phyloP scores from a whole-genome alignment of 2,113 vertebrate genomes.

The Platycercus adscitus region DNA sequence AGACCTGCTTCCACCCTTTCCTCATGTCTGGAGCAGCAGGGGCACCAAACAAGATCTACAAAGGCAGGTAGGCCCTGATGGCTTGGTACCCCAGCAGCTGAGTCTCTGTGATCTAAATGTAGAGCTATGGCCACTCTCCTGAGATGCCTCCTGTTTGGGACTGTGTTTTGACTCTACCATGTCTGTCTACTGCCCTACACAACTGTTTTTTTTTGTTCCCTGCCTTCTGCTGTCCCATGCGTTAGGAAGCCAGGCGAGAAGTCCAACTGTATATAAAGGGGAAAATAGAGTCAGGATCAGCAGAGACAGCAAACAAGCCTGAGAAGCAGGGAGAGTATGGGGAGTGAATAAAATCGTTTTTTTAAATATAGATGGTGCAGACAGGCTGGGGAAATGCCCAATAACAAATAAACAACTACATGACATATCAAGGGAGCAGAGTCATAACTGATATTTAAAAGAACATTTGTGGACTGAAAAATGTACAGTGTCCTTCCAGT shows the following conservation, averaged over 20 bases:
- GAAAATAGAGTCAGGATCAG: neutral
- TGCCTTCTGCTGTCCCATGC: neutral
- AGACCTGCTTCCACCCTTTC: neutral
- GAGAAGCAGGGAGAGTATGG: neutral
- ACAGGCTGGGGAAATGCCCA: neutral
- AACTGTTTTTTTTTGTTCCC: rapidly evolving
- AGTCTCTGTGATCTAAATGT: neutral
- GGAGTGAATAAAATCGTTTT: neutral
- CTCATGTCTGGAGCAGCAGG: neutral
- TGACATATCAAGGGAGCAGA: neutral
- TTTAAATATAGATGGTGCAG: neutral
- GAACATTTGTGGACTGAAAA: neutral
- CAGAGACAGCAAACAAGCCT: neutral
- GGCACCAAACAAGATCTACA: neutral
- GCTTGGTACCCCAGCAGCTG: rapidly evolving
- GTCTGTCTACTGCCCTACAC: neutral
- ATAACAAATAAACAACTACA: neutral
- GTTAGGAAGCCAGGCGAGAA: neutral
- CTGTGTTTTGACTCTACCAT: neutral
- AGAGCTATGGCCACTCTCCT: neutral
- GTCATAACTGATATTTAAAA: neutral
- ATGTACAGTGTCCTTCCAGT: neutral
- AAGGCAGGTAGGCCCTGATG: neutral
- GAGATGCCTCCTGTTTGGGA: neutral
- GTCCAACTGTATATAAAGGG: too few species aligned